These are phyloP conservation scores for Psylliodes chrysocephalus DNA, from an alignment of 2,888 invertebrate genomes.

Conservation along the genomic window DNA sequence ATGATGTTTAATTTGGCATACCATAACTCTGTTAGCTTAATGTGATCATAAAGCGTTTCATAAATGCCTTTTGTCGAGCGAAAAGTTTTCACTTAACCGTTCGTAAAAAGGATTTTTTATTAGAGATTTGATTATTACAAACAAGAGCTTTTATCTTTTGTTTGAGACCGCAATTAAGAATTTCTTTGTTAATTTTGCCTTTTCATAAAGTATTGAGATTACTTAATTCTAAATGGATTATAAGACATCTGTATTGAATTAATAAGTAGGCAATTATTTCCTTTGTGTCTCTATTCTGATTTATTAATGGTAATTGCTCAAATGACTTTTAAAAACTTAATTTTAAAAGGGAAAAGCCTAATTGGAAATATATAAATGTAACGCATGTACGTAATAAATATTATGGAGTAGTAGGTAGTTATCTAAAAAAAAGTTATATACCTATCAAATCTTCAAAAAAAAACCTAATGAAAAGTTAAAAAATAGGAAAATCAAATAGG, in stretches of 20 bases:
- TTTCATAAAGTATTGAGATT: background rate
- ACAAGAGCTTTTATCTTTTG: constrained; percentile 25
- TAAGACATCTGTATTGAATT: background rate
- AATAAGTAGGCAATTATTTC: background rate
- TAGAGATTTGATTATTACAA: constrained; percentile 25
- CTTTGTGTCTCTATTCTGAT: background rate
- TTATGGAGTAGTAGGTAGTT: too few species aligned
- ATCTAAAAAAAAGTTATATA: too few species aligned
- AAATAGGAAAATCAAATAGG: too few species aligned
- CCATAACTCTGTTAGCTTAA: constrained; percentile 48
- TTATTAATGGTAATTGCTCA: too few species aligned
- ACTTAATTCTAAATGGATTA: background rate
- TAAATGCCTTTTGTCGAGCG: constrained; percentile 31
- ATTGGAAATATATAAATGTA: too few species aligned
- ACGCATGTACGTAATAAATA: too few species aligned
- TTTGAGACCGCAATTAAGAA: constrained; percentile 17
- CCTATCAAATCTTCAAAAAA: too few species aligned
- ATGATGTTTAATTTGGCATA: constrained; percentile 49
- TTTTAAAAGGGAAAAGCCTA: too few species aligned
- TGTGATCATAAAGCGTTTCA: constrained; percentile 38
- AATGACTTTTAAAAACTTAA: too few species aligned
- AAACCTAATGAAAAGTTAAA: too few species aligned
- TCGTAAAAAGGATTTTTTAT: constrained; percentile 20
- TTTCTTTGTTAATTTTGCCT: constrained; percentile 4
- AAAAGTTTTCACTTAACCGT: constrained; percentile 25